Evolutionary conservation across 2,113 vertebrate genomes (phyloP).

Genomic region (Laticauda laticaudata): DNA sequence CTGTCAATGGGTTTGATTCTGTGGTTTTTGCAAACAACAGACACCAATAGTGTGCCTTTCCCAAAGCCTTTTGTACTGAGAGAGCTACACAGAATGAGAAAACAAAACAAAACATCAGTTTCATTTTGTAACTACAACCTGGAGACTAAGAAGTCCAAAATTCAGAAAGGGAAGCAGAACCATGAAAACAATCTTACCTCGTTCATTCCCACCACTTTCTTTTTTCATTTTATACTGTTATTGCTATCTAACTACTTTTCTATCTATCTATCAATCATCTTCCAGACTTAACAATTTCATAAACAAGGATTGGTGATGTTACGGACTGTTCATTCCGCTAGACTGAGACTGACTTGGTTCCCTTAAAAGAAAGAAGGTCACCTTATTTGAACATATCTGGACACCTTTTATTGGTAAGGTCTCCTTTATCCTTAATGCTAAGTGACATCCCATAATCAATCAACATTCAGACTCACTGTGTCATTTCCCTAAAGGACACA

Average conservation of each 20-base stretch:
- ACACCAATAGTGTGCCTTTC: background rate
- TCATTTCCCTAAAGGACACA: conserved; percentile 58
- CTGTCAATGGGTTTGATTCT: background rate
- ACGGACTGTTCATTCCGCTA: background rate
- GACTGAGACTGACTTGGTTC: background rate
- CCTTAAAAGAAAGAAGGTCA: conserved; percentile 38
- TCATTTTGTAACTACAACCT: background rate
- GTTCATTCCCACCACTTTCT: background rate
- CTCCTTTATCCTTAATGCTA: conserved; percentile 7
- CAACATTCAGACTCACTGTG: conserved; percentile 45
- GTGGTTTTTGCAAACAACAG: background rate
- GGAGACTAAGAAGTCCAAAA: background rate
- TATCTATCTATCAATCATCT: background rate
- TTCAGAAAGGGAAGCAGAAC: background rate
- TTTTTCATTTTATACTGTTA: background rate
- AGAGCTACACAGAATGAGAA: background rate
- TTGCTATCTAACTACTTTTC: background rate
- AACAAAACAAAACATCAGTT: background rate
- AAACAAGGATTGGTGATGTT: background rate
- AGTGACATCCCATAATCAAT: conserved; percentile 28
- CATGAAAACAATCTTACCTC: background rate
- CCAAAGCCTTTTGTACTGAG: background rate
- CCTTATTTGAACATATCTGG: conserved; percentile 11
- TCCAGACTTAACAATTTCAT: background rate
- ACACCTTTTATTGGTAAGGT: background rate